Evolutionary conservation across 1,140 invertebrate genomes (phyloP).

Genomic region (Thereuonema tuberculata): DNA sequence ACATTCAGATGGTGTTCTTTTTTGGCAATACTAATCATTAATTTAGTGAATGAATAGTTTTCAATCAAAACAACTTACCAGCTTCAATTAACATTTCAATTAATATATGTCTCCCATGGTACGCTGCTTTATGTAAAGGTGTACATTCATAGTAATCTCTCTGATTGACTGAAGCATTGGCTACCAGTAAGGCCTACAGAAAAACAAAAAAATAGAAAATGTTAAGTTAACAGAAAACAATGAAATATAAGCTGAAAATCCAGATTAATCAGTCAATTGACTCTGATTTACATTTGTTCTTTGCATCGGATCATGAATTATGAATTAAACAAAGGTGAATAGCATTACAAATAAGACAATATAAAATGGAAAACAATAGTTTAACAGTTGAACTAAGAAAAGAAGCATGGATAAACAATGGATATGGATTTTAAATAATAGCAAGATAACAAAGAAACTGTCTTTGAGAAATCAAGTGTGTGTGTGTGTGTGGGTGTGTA

Average conservation of each 20-base stretch:
- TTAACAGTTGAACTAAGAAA: too few relatives aligned
- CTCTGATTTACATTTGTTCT: not conserved
- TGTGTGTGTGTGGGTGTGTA: too few relatives aligned
- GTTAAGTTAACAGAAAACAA: not conserved
- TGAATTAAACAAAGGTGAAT: too few relatives aligned
- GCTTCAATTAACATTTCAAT: slow-evolving; percentile 9
- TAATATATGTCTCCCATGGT: slow-evolving; percentile 9
- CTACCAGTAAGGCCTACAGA: slow-evolving; percentile 6
- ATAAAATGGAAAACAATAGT: too few relatives aligned
- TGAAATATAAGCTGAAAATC: not conserved
- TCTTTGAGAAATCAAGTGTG: too few relatives aligned
- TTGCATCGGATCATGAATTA: too few relatives aligned
- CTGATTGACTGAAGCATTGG: slow-evolving; percentile 10
- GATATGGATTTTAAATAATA: too few relatives aligned
- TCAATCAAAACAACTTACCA: slow-evolving; percentile 1
- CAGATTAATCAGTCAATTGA: not conserved
- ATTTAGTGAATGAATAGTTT: too few relatives aligned
- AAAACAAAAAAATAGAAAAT: not conserved
- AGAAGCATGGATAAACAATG: too few relatives aligned
- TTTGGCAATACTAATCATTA: too few relatives aligned
- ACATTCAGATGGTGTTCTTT: not conserved
- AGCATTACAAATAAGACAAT: too few relatives aligned
- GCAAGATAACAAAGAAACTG: too few relatives aligned
- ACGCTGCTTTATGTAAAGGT: slow-evolving; percentile 16
- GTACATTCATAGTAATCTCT: slow-evolving; percentile 14